Conservation (phyloP, 2,888 invertebrate species). For the Temnothorax rugatulus region DNA sequence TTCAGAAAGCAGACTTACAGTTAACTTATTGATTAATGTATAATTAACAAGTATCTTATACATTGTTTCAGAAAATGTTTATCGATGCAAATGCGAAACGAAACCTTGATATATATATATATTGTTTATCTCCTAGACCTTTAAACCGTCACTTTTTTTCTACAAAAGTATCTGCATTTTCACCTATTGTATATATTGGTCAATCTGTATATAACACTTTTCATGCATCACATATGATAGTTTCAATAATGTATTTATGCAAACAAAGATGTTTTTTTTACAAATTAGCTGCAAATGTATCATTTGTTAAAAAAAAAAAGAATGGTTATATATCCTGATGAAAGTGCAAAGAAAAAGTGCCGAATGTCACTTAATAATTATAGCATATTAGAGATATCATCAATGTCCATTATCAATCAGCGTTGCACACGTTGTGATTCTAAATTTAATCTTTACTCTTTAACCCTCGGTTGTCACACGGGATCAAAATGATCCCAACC, state of each 20-base stretch:
- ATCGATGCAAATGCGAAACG: conserved; percentile 72
- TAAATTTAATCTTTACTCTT: conserved; percentile 13
- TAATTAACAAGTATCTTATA: conserved; percentile 66
- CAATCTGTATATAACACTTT: conserved; percentile 57
- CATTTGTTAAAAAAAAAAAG: neutral
- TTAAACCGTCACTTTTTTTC: conserved; percentile 18
- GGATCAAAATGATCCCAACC: too few species aligned
- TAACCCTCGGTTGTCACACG: too few species aligned
- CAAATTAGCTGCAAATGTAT: conserved; percentile 23
- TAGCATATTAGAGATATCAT: conserved; percentile 28
- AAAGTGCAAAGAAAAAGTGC: conserved; percentile 49
- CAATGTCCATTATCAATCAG: conserved; percentile 44
- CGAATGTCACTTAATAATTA: conserved; percentile 38
- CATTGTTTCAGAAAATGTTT: conserved; percentile 73
- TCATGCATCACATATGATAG: conserved; percentile 39
- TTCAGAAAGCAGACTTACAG: conserved; percentile 53
- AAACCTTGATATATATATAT: conserved; percentile 53
- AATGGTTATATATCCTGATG: conserved; percentile 25
- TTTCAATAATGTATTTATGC: conserved; percentile 26
- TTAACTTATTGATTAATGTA: conserved; percentile 80
- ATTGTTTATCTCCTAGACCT: conserved; percentile 39
- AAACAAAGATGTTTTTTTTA: conserved; percentile 20
- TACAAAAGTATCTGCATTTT: conserved; percentile 55
- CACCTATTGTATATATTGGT: conserved; percentile 47
- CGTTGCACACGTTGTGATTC: conserved; percentile 17